These are phyloP conservation scores for Adelphocoris suturalis DNA, from an alignment of 2,888 invertebrate genomes.

Conservation along the genomic window DNA sequence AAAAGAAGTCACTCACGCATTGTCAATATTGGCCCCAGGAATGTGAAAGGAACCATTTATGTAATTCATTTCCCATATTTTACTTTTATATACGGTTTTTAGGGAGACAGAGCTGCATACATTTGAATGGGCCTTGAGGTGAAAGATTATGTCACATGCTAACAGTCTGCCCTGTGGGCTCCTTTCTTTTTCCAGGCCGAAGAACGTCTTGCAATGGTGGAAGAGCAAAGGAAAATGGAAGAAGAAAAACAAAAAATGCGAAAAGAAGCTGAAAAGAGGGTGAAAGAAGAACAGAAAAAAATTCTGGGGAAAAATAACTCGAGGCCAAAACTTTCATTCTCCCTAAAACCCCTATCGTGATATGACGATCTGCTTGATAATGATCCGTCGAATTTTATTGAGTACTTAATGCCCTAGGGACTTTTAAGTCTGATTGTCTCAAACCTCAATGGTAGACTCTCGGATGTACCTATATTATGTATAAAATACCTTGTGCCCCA, in stretches of 20 bases:
- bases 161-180: not conserved
- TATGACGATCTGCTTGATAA: slow-evolving; percentile 7
- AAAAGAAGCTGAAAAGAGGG: slow-evolving; percentile 94
- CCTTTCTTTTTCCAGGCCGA: slow-evolving; percentile 86
- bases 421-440: not conserved
- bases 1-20: no score
- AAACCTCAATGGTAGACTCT: slow-evolving; percentile 1
- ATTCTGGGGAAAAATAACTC: slow-evolving; percentile 98
- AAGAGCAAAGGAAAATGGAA: slow-evolving; percentile 97
- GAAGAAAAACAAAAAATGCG: slow-evolving; percentile 95
- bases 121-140: slow-evolving; percentile 40
- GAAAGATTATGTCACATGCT: not conserved
- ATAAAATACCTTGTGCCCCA: slow-evolving; percentile 12
- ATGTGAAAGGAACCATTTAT: no score
- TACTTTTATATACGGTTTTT: not conserved
- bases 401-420: slow-evolving; percentile 8
- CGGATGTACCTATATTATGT: not conserved
- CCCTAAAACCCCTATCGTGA: slow-evolving; percentile 84
- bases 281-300: slow-evolving; percentile 97
- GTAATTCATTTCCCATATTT: no score
- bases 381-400: not conserved
- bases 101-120: not conserved
- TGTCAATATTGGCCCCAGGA: no score
- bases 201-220: slow-evolving; percentile 96
- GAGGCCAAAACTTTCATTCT: slow-evolving; percentile 95